Conservation (phyloP, 2,797 vertebrate genomes). For the Synanceia verrucosa region DNA sequence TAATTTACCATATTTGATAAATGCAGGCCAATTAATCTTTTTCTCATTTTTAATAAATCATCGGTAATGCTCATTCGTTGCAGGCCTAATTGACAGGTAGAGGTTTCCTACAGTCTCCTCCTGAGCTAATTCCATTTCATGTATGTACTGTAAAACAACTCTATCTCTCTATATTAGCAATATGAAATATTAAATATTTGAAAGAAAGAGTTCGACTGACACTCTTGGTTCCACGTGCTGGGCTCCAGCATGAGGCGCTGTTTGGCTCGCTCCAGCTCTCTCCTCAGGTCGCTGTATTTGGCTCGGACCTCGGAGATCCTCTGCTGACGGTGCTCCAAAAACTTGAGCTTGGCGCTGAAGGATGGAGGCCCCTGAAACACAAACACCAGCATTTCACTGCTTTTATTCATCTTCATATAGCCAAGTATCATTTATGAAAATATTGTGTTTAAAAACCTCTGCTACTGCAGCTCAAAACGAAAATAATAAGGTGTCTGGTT, state of each 20-base stretch:
- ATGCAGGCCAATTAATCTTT: too few species aligned
- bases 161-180: neutral
- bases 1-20: neutral
- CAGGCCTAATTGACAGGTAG: neutral
- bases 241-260: slow-evolving; percentile 90
- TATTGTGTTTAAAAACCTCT: neutral
- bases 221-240: slow-evolving; percentile 90
- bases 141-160: neutral
- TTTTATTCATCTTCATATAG: neutral
- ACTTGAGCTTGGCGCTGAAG: slow-evolving; percentile 93
- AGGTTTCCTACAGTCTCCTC: neutral
- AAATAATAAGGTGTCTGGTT: neutral
- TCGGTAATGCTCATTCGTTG: neutral
- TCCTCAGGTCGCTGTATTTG: slow-evolving; percentile 90
- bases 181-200: too few species aligned
- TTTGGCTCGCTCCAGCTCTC: slow-evolving; percentile 90
- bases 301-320: slow-evolving; percentile 89
- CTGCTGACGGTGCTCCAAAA: slow-evolving; percentile 90
- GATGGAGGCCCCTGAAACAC: slow-evolving; percentile 83
- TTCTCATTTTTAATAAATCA: too few species aligned
- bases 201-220: slow-evolving; percentile 87
- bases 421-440: neutral
- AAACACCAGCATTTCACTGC: slow-evolving; percentile 19
- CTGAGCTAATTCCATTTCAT: neutral
- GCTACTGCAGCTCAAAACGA: neutral